Evolutionary conservation across 2,797 vertebrate genomes (phyloP).

Genomic region (Alectoris magna): DNA sequence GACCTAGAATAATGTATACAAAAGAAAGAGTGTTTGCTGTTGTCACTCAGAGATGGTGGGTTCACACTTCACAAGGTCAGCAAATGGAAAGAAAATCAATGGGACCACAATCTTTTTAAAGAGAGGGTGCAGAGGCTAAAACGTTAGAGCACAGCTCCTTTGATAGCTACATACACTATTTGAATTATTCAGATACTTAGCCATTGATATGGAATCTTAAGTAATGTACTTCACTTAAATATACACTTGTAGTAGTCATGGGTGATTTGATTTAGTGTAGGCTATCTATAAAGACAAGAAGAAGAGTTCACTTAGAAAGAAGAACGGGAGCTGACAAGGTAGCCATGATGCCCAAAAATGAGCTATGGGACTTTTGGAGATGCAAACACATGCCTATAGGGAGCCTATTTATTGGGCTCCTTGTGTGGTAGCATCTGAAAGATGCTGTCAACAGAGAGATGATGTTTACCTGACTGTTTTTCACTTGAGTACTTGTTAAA

Average conservation of each 20-base stretch:
- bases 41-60: neutral
- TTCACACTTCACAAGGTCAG: neutral
- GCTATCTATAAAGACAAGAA: neutral
- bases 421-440: neutral
- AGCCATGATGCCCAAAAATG: no score
- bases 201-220: neutral
- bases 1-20: neutral
- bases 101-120: neutral
- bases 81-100: conserved; percentile 15
- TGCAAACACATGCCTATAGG: neutral
- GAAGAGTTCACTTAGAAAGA: fast-evolving
- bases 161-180: neutral
- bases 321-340: neutral
- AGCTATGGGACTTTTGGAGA: neutral
- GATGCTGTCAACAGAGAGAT: neutral
- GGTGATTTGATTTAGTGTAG: neutral
- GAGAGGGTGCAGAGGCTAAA: neutral
- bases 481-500: neutral
- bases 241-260: neutral
- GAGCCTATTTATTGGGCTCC: neutral
- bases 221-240: neutral
- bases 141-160: neutral
- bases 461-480: neutral
- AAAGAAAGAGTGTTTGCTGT: neutral
- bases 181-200: neutral